Evolutionary conservation across 2,113 vertebrate genomes (phyloP).

Genomic region (Macquaria ambigua): DNA sequence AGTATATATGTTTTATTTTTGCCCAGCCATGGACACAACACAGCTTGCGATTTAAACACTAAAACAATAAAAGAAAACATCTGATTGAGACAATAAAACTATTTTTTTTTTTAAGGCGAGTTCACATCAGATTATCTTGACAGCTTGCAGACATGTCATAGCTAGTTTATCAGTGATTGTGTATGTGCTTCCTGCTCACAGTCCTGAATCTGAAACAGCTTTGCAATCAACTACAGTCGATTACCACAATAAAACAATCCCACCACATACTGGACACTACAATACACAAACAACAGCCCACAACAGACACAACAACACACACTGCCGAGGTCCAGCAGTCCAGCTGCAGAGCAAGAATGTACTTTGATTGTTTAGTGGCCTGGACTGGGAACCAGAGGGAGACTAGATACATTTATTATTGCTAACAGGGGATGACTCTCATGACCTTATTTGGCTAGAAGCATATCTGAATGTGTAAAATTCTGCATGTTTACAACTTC

Average conservation of each 20-base stretch:
- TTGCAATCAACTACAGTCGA: not conserved
- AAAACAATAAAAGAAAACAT: not conserved
- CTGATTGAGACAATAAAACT: not conserved
- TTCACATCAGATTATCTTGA: not conserved
- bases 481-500: not conserved
- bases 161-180: not conserved
- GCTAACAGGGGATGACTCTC: not conserved
- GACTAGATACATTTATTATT: not conserved
- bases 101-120: not conserved
- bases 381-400: not conserved
- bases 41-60: not conserved
- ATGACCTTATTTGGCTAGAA: not conserved
- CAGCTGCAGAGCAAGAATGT: conserved; percentile 18
- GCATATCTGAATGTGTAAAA: not conserved
- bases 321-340: not conserved
- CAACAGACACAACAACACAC: conserved; percentile 12
- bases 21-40: no score
- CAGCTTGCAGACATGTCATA: conserved; percentile 5
- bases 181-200: conserved; percentile 3
- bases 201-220: conserved; percentile 14
- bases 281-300: conserved; percentile 23
- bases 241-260: conserved; percentile 36
- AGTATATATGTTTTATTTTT: no score
- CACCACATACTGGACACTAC: not conserved
- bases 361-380: not conserved